Evolutionary conservation across 2,113 vertebrate species (phyloP).

Genomic region (Turnix velox): DNA sequence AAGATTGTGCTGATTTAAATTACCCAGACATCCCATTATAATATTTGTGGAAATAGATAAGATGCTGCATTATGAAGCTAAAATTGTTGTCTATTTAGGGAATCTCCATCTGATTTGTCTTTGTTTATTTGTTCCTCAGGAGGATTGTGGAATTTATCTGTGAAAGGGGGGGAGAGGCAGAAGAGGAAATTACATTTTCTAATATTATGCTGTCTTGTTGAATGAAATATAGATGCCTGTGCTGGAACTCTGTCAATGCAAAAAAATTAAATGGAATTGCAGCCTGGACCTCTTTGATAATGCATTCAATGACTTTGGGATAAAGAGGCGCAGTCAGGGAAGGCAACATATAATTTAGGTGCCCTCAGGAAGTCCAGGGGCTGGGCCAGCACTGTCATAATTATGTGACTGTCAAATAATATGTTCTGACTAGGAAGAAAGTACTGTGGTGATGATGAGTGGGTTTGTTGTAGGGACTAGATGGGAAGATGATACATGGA

Average conservation of each 20-base stretch:
- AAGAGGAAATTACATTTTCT: not conserved
- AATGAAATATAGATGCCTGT: not conserved
- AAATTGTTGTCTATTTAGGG: not conserved
- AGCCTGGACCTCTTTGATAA: not conserved
- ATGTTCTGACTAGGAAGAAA: not conserved
- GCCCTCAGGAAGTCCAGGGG: not conserved
- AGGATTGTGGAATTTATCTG: not conserved
- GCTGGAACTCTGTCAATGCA: not conserved
- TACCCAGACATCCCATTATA: rapidly evolving
- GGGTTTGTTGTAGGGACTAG: not conserved
- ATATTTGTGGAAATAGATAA: not conserved
- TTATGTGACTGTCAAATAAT: not conserved
- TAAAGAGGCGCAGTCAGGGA: not conserved
- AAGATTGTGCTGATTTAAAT: not conserved
- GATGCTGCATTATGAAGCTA: not conserved
- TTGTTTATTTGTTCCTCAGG: not conserved
- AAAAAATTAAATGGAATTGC: not conserved
- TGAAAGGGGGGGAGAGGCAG: not conserved
- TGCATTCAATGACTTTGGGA: not conserved
- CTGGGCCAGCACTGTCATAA: not conserved
- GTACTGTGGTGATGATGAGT: not conserved
- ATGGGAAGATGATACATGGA: not conserved
- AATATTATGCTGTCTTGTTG: not conserved
- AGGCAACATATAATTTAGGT: not conserved
- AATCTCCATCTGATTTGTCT: not conserved